Evolutionary conservation across 2,797 vertebrate genomes (phyloP), one percentile per base, ranked within the genome.

Genomic region (Poecilia wingei): DNA sequence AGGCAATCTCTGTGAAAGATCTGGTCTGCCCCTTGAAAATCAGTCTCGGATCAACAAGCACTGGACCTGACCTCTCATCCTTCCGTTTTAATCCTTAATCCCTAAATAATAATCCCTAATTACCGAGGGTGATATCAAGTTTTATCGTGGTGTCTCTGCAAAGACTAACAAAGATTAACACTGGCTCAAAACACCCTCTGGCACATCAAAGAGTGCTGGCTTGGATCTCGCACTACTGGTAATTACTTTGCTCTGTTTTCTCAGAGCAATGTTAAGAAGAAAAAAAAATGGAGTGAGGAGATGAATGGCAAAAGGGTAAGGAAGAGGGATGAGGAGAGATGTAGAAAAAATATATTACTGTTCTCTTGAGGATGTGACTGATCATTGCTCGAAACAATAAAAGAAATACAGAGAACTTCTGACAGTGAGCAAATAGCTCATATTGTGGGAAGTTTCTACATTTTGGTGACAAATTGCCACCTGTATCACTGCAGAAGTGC

Each of bases 31-130:
- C 20, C 57, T 59, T 36, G 20, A 61, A 75, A 31, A 83, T 68
- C 10, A 53, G 80, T 33, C 82, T 72, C 12, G 76, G 86, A 93
- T 92, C 88, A 91, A 93, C 86, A 39, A 79, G 68, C 84, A 69
- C 83, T 46, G 76, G 90, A 90, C 70, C 70, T 93, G 93, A 94
- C 93, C 94, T 79, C 80, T 87, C 75, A 78, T 75, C 87, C 41
- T 64, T 78, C 18, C 18, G 77, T 77, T 87, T 91, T 92, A 92
- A 93, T 92, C 88, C 89, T 74, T 92, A 92, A 94, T 93, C 91
- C 92, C 89, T 92, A 93, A 93, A n/a, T n/a, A n/a, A n/a, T 92
- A 92, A 94, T 93, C 91, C 92, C 89, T 92, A 93, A 93, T 94
- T 94, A 94, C 88, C 83, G 91, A 78, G 87, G 31, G 84, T 4